Evolutionary conservation across 2,888 invertebrate species (phyloP).

Genomic region (Zeuzera pyrina): DNA sequence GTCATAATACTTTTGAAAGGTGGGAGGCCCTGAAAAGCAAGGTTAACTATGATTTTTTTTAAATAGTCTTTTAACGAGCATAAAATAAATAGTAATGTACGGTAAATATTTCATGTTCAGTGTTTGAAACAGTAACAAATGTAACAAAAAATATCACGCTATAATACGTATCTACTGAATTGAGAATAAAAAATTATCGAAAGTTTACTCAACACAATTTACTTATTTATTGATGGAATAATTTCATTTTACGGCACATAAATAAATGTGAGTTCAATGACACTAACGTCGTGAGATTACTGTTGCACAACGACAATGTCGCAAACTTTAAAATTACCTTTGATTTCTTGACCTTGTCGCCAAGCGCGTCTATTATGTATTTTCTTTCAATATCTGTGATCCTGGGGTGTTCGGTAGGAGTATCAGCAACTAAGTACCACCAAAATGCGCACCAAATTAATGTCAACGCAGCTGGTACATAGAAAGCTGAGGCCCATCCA

Average conservation of each 20-base stretch:
- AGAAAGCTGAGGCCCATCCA: conserved; percentile 80
- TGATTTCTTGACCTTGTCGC: conserved; percentile 67
- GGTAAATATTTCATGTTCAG: no score
- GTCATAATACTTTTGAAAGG: conserved; percentile 75
- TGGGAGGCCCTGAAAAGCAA: conserved; percentile 68
- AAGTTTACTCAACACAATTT: not conserved
- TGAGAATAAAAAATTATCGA: conserved; percentile 7
- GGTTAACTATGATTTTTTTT: conserved; percentile 11
- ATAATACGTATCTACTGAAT: no score
- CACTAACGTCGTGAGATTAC: conserved; percentile 1
- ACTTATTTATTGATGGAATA: not conserved
- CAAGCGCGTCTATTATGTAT: conserved; percentile 75
- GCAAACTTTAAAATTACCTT: conserved; percentile 67
- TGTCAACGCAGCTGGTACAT: conserved; percentile 73
- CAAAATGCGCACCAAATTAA: conserved; percentile 72
- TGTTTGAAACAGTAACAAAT: not conserved
- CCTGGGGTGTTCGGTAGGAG: conserved; percentile 75
- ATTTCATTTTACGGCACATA: not conserved
- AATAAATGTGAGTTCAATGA: conserved; percentile 8
- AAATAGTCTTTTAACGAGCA: no score
- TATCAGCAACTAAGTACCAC: conserved; percentile 76
- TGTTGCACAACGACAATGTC: conserved; percentile 1
- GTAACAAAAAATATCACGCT: conserved; percentile 3
- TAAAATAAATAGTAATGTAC: conserved; percentile 2
- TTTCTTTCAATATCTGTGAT: conserved; percentile 76